Evolutionary conservation across 2,888 invertebrate genomes (phyloP).

Genomic region (Sesia bembeciformis): DNA sequence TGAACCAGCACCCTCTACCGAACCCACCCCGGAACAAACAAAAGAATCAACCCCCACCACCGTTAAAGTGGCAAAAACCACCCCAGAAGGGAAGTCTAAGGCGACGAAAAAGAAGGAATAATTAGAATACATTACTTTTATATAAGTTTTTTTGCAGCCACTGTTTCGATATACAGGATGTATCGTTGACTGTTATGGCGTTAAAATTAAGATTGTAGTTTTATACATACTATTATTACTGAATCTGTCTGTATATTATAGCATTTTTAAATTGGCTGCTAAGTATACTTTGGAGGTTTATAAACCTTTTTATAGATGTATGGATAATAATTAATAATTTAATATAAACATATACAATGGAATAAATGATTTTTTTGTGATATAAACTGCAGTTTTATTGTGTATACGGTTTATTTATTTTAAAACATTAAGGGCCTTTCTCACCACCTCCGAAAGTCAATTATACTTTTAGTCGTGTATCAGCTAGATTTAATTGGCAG

Average conservation of each 20-base stretch:
- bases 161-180: slow-evolving; percentile 35
- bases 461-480: too few species aligned
- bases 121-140: slow-evolving; percentile 3
- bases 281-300: too few species aligned
- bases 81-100: slow-evolving; percentile 52
- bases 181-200: slow-evolving; percentile 50
- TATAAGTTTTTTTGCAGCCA: slow-evolving; percentile 22
- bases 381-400: not conserved
- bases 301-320: too few species aligned
- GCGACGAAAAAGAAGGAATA: slow-evolving; percentile 13
- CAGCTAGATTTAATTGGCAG: too few species aligned
- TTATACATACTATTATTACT: too few species aligned
- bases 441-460: too few species aligned
- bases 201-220: slow-evolving; percentile 10
- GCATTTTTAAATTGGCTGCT: too few species aligned
- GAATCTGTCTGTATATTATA: not conserved
- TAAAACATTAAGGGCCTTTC: not conserved
- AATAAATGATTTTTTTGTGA: not conserved
- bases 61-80: slow-evolving; percentile 40
- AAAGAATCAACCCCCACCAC: slow-evolving; percentile 35
- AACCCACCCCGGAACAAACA: slow-evolving; percentile 8
- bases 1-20: slow-evolving; percentile 10
- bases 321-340: too few species aligned
- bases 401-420: not conserved
- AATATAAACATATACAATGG: not conserved